Evolutionary conservation across 2,888 invertebrate species (phyloP), one percentile per base, ranked within the genome.

Genomic region (Stenodera caucasica): DNA sequence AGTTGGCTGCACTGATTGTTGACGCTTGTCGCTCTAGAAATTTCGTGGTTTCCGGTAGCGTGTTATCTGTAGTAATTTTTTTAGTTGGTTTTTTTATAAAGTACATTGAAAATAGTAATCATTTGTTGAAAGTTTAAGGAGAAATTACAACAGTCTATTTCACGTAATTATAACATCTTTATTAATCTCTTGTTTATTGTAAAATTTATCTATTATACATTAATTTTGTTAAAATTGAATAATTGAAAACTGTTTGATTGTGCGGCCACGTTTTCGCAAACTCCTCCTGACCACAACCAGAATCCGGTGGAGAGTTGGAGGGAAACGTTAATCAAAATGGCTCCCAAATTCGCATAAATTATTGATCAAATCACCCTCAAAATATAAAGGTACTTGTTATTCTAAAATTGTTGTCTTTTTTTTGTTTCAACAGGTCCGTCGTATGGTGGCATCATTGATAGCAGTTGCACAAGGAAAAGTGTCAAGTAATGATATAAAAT

Each of bases 361-460:
- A 55, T 63, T 60, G 60, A 52, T 60, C 58, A 66, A 59, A 63
- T 60, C 62, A 54, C 61, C 61, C 56, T 56, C 61, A 52, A 55
- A 23, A 54, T 57, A 2, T 21, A 11, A 73, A 74, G 74, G 75
- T 75, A 75, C 70, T 72, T 71, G 67, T 69, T 67, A 23, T 21
- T 21, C 64, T 73, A 73, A 72, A 70, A 50, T 53, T 67, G 61
- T 70, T 72, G 75, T 74, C 73, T 72, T 59, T 60, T 32, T 60
- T 61, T 55, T 14, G 26, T 59, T 70, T 70, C 80, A 81, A 49
- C 80, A 92, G 91, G 88, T 94, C 49, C 87, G 94, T 54, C 87
- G 92, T 60, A 92, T 91, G 77, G 84, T 92, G 58, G 90, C 87
- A 45, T 79, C 87, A 4, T 74, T 93, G 49, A 77, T 90, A 55